Evolutionary conservation across 2,888 invertebrate species (phyloP), one percentile per base, ranked within the genome.

Genomic region (Drosophila mulleri): DNA sequence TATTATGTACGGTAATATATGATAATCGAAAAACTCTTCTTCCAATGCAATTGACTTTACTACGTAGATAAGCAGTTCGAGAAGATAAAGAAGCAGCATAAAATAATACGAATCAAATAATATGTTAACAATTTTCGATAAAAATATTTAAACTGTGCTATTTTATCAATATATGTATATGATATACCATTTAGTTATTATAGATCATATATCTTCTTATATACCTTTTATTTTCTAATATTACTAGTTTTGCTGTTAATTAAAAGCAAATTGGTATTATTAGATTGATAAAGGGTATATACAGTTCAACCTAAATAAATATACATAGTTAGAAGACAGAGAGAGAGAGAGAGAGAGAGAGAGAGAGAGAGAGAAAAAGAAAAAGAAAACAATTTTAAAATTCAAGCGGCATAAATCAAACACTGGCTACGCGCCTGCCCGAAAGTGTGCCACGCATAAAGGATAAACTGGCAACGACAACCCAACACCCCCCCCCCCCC

Each of bases 391-490:
- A 66, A 88, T 88, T 86, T 86, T 90, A 83, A 88, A 89, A 86
- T 86, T 86, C 86, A 86, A 88, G 86, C 88, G 84, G 86, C 86
- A 86, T 86, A 86, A 86, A 86, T 86, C 86, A 86, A 86, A 89
- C 88, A 89, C 87, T 75, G 75, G 66, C 70, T 56, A 58, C 62
- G 66, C 80, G 82, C 64, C 85, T 82, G 83, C 75, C 83, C 71
- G 44, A 75, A 83, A 82, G 79, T 80, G 70, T 72, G 80, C 82
- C 75, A 67, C 78, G 79, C 78, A 82, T 82, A 84, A 87, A 74
- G 89, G 89, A 87, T 84, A 89, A 83, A 88, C 73, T 75, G 68
- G 18, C 70, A 42, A 12, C 35, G 20, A 53, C 37, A n/a, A n/a
- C n/a, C n/a, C n/a, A n/a, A n/a, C n/a, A n/a, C 14, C 26, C 7